phyloP scores from a whole-genome alignment of 2,797 vertebrate genomes.

The Crocidura indochinensis region DNA sequence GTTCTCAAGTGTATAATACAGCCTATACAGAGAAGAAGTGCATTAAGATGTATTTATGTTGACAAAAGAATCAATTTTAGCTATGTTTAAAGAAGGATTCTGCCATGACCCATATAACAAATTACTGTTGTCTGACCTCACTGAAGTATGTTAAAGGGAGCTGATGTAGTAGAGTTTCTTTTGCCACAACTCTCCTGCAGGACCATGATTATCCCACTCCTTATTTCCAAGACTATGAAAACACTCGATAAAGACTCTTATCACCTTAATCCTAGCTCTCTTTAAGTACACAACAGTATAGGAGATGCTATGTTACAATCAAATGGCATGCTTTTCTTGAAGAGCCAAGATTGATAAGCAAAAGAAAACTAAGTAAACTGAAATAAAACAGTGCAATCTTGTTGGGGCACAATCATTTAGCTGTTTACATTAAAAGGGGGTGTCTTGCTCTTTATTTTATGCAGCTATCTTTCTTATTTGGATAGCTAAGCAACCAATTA shows the following conservation, averaged over 20 bases:
- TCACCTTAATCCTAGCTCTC: constrained; percentile 16
- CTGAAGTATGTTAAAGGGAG: constrained; percentile 28
- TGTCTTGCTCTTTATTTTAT: not conserved
- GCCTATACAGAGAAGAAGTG: constrained; percentile 68
- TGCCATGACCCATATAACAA: constrained; percentile 71
- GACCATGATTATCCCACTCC: not conserved
- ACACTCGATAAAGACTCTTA: constrained; percentile 38
- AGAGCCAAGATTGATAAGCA: constrained; percentile 56
- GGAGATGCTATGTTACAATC: constrained; percentile 28
- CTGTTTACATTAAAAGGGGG: not conserved
- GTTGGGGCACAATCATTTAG: not conserved
- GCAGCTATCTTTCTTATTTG: not conserved
- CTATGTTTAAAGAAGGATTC: constrained; percentile 75
- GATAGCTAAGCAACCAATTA: not conserved
- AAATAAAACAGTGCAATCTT: constrained; percentile 56
- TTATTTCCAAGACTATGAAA: constrained; percentile 41
- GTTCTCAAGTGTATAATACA: constrained; percentile 73
- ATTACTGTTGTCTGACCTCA: constrained; percentile 76
- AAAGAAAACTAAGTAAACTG: constrained; percentile 41
- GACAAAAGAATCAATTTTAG: constrained; percentile 80
- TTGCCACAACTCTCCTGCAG: constrained; percentile 27
- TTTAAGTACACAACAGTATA: constrained; percentile 54
- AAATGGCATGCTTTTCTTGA: constrained; percentile 27
- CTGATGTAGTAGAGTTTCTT: constrained; percentile 25
- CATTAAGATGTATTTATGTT: constrained; percentile 80